Base-by-base conservation (phyloP, 2,113 vertebrate species). In the Hemibagrus wyckioides region DNA sequence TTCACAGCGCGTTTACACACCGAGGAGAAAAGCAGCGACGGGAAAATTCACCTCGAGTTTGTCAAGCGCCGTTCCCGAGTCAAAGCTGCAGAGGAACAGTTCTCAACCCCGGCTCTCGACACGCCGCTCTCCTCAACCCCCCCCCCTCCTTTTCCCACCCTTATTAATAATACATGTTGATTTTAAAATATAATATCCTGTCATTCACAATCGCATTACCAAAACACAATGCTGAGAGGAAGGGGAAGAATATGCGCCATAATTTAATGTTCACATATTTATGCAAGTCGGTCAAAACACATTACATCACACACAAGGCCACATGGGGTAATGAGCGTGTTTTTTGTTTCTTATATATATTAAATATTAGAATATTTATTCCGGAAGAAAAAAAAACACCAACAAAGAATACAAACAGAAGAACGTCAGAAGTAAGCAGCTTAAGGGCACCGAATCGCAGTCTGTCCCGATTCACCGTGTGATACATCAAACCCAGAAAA, bases 401-500 rank as follows among this genome's bases (percentile, higher is more conserved):
- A 41, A 57, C 30, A 33, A 89, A 61, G 1, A 89, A 44, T 63
- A 63, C 57, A 84, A 84, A 54, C 48, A 85, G 44, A 11, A n/a
- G 14, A 6, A 36, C 25, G 15, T 30, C 79, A 65, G 75, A 54
- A 80, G 41, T 30, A 30, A 85, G 61, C 83, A 85, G 80, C 86
- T 80, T 90, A 44, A 80, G 83, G 89, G 79, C 56, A 80, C 71
- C 30, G 80, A 85, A 23, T 63, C 83, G 59, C 50, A 67, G 67
- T 89, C 83, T 85, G 67, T 82, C 79, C 52, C 39, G 80, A 87
- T 88, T 83, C 67, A 76, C 86, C 83, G 65, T 89, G 86, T 87
- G 61, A 85, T 80, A 77, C 86, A 87, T 89, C 77, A 89, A 87
- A 89, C 81, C 61, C 73, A 83, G 63, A 90, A 85, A 84, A 90